phyloP scores from a whole-genome alignment of 2,888 invertebrate genomes.

The Branchellion lobata region DNA sequence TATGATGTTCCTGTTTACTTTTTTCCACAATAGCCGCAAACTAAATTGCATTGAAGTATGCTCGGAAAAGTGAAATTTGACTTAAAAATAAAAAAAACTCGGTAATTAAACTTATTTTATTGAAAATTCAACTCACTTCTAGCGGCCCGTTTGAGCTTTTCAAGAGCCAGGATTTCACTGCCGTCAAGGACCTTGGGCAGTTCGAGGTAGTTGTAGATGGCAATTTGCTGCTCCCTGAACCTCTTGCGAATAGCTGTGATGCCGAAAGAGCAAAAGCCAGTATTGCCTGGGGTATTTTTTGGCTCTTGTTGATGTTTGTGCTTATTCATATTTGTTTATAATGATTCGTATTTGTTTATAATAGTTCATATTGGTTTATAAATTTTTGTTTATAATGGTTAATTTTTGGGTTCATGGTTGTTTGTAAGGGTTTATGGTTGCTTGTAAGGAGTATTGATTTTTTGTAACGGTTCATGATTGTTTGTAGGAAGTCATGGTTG shows the following conservation, averaged over 20 bases:
- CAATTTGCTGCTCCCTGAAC: neutral
- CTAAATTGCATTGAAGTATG: no score
- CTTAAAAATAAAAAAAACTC: neutral
- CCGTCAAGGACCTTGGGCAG: conserved; percentile 4
- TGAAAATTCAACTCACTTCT: conserved; percentile 31
- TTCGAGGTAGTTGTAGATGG: neutral
- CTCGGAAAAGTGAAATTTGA: neutral
- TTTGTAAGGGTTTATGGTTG: no score
- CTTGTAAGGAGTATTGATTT: no score
- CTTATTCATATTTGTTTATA: neutral
- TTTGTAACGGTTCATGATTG: no score
- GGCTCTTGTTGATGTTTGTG: neutral
- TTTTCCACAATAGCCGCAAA: no score
- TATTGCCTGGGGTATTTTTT: neutral
- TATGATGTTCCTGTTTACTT: no score
- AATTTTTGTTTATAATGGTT: no score
- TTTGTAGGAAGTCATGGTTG: no score
- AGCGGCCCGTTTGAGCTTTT: conserved; percentile 7
- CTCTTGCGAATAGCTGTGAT: neutral
- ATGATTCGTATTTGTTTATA: neutral
- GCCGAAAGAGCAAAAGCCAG: neutral
- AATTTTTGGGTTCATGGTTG: no score
- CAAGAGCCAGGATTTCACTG: neutral
- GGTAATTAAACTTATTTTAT: neutral
- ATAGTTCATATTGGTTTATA: neutral